Base-by-base conservation (phyloP, 2,888 invertebrate species). In the Pterostichus niger region DNA sequence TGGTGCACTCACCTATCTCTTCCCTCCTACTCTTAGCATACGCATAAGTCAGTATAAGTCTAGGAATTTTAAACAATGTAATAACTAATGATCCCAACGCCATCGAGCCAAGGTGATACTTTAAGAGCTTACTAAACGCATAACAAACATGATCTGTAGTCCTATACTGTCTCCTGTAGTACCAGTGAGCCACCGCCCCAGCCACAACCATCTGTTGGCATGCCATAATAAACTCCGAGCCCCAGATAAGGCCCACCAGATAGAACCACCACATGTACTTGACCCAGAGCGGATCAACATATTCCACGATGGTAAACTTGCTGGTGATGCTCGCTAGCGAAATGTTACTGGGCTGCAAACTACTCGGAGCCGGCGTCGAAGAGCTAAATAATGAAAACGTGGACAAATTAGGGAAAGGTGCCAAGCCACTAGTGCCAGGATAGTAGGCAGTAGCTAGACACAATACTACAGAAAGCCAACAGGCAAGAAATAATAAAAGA, bases 191-290 rank as follows among this genome's bases (percentile, higher is more conserved):
- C 0, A 98, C 97, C 17, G 98, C 94, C 10, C 98, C 97, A 15
- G 98, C 96, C 84, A 98, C 94, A 1, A 98, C 96, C 94, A 98
- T 96, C 89, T 97, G 96, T 89, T 98, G 98, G 88, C 98, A 98
- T 11, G 96, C 97, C 86, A 97, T 94, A 86, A 98, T 97, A 88
- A 98, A 98, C 91, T 99, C 98, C 33, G 96, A 95, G 10, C 95
- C 95, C 98, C 98, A 99, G 85, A 99, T 93, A 24, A 98, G 92
- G 56, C 97, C 98, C 76, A 98, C 92, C 15, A 97, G 91, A 88
- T 98, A 97, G 86, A 98, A 94, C 97, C 97, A 98, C 95, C 98
- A 97, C 95, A 98, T 96, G 86, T 97, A 96, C 87, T 95, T 95
- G 46, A 97, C 93, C 94, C 96, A 96, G 86, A 94, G 92, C 0